Percentiles rank a stretch among this genome's conserved stretches.
Conservation (phyloP, 2,113 vertebrate species). For the Myotis lucifugus region DNA sequence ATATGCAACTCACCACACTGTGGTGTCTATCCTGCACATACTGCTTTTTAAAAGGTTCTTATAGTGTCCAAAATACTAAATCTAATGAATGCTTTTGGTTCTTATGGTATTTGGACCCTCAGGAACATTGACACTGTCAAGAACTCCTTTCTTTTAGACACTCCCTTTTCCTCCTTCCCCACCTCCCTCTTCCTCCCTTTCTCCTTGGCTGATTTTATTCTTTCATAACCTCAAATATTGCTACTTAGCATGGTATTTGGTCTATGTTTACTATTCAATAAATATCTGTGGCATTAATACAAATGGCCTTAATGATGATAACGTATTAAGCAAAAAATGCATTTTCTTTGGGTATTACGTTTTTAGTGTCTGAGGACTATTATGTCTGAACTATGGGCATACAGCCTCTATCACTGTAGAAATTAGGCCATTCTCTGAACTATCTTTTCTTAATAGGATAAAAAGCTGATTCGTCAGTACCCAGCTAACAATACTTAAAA, state of each 20-base stretch:
- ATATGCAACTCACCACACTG: neutral
- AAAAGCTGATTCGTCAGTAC: neutral
- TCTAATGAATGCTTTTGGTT: neutral
- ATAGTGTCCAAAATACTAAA: neutral
- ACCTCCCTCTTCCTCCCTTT: neutral
- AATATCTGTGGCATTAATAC: slow-evolving; percentile 2
- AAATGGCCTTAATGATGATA: neutral
- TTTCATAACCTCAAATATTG: neutral
- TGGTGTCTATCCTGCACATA: neutral
- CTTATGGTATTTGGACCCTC: neutral
- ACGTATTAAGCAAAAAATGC: neutral
- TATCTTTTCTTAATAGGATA: slow-evolving; percentile 29
- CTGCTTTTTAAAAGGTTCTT: neutral
- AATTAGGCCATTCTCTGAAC: neutral
- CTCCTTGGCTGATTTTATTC: neutral
- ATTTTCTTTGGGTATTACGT: neutral
- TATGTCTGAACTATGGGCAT: neutral
- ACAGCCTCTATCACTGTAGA: neutral
- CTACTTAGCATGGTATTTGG: neutral
- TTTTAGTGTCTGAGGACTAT: neutral
- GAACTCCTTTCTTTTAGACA: neutral
- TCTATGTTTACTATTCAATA: neutral
- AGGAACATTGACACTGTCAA: neutral
- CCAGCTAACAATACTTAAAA: neutral
- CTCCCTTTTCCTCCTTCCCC: accelerated